Percentiles rank a stretch among this genome's conserved stretches.
These are phyloP conservation scores for Takifugu bimaculatus DNA, from an alignment of 2,113 vertebrate species.

Conservation along the genomic window DNA sequence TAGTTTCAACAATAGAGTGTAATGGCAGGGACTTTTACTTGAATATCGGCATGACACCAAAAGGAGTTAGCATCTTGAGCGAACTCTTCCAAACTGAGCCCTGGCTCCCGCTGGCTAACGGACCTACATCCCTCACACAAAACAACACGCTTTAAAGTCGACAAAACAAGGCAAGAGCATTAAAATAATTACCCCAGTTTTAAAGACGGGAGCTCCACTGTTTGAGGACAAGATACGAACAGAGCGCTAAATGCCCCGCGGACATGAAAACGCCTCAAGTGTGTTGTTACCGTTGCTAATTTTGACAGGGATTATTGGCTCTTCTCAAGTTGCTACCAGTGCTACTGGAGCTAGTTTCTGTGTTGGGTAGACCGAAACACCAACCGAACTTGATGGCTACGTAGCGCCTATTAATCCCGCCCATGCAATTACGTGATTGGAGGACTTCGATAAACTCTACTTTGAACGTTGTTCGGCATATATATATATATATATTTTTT, in stretches of 20 bases:
- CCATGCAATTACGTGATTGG: slow-evolving; percentile 45
- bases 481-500: no score
- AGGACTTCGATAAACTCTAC: not conserved
- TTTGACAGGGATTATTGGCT: slow-evolving; percentile 43
- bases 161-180: slow-evolving; percentile 23
- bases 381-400: slow-evolving; percentile 43
- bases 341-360: slow-evolving; percentile 56
- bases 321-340: slow-evolving; percentile 57
- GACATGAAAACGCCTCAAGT: slow-evolving; percentile 22
- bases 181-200: slow-evolving; percentile 49
- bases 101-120: slow-evolving; percentile 50
- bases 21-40: slow-evolving; percentile 11
- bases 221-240: not conserved
- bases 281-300: slow-evolving; percentile 20
- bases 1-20: not conserved
- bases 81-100: slow-evolving; percentile 55
- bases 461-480: slow-evolving; percentile 8
- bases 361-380: slow-evolving; percentile 59
- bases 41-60: slow-evolving; percentile 17
- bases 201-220: slow-evolving; percentile 12
- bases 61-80: slow-evolving; percentile 55
- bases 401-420: slow-evolving; percentile 24
- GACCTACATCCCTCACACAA: slow-evolving; percentile 39
- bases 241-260: slow-evolving; percentile 3
- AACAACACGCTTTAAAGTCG: slow-evolving; percentile 58